phyloP scores from a whole-genome alignment of 1,140 invertebrate genomes.

The Acromyrmex charruanus region DNA sequence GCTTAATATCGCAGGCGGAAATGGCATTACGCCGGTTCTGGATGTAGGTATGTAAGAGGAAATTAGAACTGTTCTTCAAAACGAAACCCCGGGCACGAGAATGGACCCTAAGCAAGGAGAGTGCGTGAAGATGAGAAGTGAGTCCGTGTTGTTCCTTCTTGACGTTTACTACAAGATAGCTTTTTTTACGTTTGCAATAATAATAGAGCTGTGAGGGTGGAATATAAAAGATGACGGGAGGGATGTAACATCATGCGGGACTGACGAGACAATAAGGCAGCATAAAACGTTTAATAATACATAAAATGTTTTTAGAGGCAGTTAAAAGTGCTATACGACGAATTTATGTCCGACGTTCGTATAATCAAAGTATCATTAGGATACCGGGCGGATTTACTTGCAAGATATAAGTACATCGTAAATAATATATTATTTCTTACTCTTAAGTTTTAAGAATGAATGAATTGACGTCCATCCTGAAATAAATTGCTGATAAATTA shows the following conservation, averaged over 20 bases:
- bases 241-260: neutral
- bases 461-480: neutral
- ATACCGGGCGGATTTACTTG: neutral
- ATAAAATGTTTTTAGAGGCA: slow-evolving; percentile 13
- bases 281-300: slow-evolving; percentile 25
- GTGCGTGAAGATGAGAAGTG: neutral
- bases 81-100: neutral
- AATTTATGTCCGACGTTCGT: neutral
- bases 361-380: slow-evolving; percentile 5
- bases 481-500: neutral
- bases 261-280: neutral
- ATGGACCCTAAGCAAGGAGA: neutral
- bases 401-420: neutral
- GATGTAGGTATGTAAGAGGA: neutral
- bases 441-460: neutral
- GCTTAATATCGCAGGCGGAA: slow-evolving; percentile 33
- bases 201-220: neutral
- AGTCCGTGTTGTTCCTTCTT: neutral
- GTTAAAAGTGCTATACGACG: neutral
- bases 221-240: neutral
- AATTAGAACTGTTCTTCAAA: slow-evolving; percentile 45
- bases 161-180: no score
- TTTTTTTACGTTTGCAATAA: slow-evolving; percentile 27
- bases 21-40: neutral
- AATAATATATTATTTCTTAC: neutral